Base-by-base conservation (phyloP, 2,888 invertebrate species). In the Chaitophorus viminalis region DNA sequence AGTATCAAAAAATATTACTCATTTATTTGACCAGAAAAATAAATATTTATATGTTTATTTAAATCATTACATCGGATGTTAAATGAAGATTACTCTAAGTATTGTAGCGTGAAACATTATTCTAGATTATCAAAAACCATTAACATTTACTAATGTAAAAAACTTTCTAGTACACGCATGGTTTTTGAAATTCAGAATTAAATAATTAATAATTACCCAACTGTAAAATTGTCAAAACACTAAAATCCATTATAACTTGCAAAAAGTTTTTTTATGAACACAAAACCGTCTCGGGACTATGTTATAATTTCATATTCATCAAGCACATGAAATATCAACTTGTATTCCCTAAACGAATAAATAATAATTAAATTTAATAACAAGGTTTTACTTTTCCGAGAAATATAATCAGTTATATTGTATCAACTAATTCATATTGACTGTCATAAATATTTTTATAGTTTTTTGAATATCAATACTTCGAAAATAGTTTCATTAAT, bases 161-260 rank as follows among this genome's bases (percentile, higher is more conserved):
- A 52, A 77, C 52, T 77, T 52, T 77, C 54, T 31, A 8, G 52
- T 29, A 29, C 1, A 14, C 18, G 21, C 25, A 18, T n/a, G 2
- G 60, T 33, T 60, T 29, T 6, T 6, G 3, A 31, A 77, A 77
- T 21, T 21, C 68, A 21, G 52, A 21, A 77, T 77, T 31, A 77
- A 60, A 78, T 33, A 78, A 60, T 78, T 78, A 81, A n/a, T n/a
- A n/a, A 81, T 68, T 39, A 68, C n/a, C 29, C 36, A 18, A 68
- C 79, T 39, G 79, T n/a, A 21, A 68, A 81, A 81, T 68, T 39
- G 68, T 81, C 79, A 60, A 65, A 79, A 65, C 9, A n/a, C 36
- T 18, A 9, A 81, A 65, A 81, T 81, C 65, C 79, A 65, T 39
- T 68, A 39, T 21, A 29, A 33, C n/a, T 33, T 14, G 36, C 17